A percentile compares a stretch with the other conserved stretches of the same genome.
These are phyloP conservation scores for Danio aesculapii DNA, from an alignment of 2,797 vertebrate species.

Conservation along the genomic window DNA sequence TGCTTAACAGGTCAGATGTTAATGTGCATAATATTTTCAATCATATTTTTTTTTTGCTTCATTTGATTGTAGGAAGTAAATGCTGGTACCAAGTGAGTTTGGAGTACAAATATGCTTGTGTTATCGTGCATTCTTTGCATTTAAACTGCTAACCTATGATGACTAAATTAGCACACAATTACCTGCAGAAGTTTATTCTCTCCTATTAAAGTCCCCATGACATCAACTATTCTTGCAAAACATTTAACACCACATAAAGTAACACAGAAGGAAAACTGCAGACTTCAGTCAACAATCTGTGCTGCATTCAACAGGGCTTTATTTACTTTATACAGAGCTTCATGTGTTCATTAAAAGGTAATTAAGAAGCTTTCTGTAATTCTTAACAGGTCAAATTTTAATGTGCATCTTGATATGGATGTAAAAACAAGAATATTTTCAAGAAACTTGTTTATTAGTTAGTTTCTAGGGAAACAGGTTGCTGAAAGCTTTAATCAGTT, in stretches of 20 bases:
- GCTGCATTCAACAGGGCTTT: background rate
- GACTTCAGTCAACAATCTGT: background rate
- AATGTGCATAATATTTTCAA: background rate
- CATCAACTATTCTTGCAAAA: too few species aligned
- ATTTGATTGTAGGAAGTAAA: too few species aligned
- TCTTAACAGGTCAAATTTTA: background rate
- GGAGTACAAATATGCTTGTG: too few species aligned
- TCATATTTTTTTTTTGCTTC: too few species aligned
- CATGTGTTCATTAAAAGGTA: background rate
- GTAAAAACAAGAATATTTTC: background rate
- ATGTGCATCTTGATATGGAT: background rate
- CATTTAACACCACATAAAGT: constrained; percentile 11
- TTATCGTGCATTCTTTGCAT: too few species aligned
- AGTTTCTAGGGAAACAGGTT: background rate
- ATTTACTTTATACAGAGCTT: background rate
- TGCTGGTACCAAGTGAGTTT: too few species aligned
- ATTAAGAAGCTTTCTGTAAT: background rate
- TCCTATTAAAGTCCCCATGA: too few species aligned
- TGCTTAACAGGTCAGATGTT: background rate
- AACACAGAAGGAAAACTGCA: background rate
- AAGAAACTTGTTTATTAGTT: background rate
- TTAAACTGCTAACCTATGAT: too few species aligned
- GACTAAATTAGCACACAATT: too few species aligned
- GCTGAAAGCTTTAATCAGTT: background rate
- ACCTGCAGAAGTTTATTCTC: too few species aligned